These are phyloP conservation scores for Pampus argenteus DNA, from an alignment of 2,797 vertebrate genomes.

Conservation along the genomic window DNA sequence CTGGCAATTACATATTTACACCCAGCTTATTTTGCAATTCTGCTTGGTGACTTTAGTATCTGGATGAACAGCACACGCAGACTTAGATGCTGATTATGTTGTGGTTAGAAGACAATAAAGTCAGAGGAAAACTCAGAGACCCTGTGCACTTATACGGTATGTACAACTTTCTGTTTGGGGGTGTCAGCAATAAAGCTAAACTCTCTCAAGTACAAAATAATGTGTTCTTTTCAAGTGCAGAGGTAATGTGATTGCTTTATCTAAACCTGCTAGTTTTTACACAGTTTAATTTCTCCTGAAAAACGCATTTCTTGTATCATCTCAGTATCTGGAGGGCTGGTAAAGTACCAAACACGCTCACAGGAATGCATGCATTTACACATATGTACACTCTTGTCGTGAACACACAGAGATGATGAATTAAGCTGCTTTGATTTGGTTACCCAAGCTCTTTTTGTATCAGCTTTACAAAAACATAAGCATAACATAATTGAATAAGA, in stretches of 20 bases:
- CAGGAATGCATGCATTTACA: constrained; percentile 56
- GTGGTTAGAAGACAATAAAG: constrained; percentile 82
- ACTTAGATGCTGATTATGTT: constrained; percentile 79
- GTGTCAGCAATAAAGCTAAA: constrained; percentile 81
- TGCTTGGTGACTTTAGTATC: constrained; percentile 70
- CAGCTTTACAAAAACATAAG: constrained; percentile 75
- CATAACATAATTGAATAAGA: constrained; percentile 78
- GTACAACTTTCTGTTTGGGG: constrained; percentile 77
- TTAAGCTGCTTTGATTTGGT: constrained; percentile 75
- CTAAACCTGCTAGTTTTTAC: constrained; percentile 81
- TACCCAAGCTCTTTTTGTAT: constrained; percentile 59
- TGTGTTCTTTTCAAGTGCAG: constrained; percentile 75
- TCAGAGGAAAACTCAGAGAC: constrained; percentile 69
- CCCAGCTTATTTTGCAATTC: constrained; percentile 85
- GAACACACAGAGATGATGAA: constrained; percentile 71
- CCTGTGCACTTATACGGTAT: constrained; percentile 55
- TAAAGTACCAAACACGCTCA: constrained; percentile 34
- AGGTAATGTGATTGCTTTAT: constrained; percentile 81
- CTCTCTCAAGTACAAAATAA: constrained; percentile 77
- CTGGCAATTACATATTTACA: constrained; percentile 88
- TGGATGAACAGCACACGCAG: constrained; percentile 51
- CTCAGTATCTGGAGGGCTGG: constrained; percentile 68
- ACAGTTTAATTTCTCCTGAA: constrained; percentile 77
- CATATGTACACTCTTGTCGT: constrained; percentile 59
- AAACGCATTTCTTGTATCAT: constrained; percentile 57